phyloP scores from a whole-genome alignment of 2,797 vertebrate species.

The Tapirus indicus region DNA sequence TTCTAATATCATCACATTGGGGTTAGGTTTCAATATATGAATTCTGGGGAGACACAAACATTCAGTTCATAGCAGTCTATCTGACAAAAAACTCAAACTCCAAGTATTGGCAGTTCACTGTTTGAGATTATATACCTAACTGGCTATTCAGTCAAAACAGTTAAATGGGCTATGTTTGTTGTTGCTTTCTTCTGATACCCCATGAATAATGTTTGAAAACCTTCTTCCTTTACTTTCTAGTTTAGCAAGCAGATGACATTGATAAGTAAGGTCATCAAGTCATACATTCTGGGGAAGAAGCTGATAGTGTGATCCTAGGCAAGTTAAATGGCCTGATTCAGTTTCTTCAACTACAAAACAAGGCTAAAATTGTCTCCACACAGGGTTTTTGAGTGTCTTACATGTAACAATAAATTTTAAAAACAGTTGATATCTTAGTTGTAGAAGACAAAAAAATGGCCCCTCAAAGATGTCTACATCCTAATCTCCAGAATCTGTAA shows the following conservation, averaged over 20 bases:
- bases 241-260: neutral
- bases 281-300: neutral
- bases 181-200: neutral
- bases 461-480: neutral
- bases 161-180: neutral
- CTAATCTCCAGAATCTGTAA: neutral
- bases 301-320: neutral
- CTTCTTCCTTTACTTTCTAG: neutral
- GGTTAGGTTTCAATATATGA: neutral
- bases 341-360: neutral
- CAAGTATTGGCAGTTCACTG: neutral
- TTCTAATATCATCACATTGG: neutral
- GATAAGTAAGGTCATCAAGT: neutral
- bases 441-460: neutral
- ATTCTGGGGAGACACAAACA: neutral
- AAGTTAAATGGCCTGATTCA: neutral
- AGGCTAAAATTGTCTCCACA: neutral
- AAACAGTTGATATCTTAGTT: neutral
- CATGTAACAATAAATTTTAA: neutral
- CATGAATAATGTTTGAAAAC: neutral
- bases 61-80: neutral
- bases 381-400: neutral
- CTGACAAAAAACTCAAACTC: neutral
- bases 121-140: neutral
- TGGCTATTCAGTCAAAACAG: neutral